Percentiles rank a stretch among this genome's conserved stretches.
Evolutionary conservation across 2,888 invertebrate genomes (phyloP).

Genomic region (Scaptomyza polygonia): DNA sequence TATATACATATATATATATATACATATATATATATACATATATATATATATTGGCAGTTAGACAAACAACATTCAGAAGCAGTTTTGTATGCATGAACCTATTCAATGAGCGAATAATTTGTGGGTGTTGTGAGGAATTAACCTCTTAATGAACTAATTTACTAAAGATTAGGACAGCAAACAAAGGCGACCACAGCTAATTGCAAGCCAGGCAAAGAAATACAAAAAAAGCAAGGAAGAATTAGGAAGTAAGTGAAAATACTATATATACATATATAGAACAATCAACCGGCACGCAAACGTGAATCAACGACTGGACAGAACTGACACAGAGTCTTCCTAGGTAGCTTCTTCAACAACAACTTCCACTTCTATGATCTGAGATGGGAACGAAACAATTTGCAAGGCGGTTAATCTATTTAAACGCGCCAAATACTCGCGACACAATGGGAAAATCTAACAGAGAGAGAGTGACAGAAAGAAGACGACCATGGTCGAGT

Average conservation of each 20-base stretch:
- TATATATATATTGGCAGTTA: slow-evolving; percentile 7
- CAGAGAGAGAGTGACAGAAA: slow-evolving; percentile 1
- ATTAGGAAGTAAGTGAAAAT: slow-evolving; percentile 25
- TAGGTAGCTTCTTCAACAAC: slow-evolving; percentile 39
- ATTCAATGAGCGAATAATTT: slow-evolving; percentile 61
- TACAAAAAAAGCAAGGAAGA: slow-evolving; percentile 28
- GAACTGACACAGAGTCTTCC: slow-evolving; percentile 7
- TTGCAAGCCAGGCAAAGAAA: slow-evolving; percentile 50
- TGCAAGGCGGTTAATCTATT: slow-evolving; percentile 85
- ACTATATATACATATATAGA: not conserved
- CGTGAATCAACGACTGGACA: slow-evolving; percentile 20
- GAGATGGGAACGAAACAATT: slow-evolving; percentile 79
- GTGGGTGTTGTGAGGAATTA: slow-evolving; percentile 84
- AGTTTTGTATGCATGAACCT: slow-evolving; percentile 10
- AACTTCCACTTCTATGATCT: slow-evolving; percentile 28
- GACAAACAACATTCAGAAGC: not conserved
- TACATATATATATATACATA: not conserved
- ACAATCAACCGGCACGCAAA: slow-evolving; percentile 42
- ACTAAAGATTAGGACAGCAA: slow-evolving; percentile 81
- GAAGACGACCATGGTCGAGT: slow-evolving; percentile 60
- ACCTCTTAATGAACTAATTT: slow-evolving; percentile 85
- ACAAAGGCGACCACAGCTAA: slow-evolving; percentile 68
- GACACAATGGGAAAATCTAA: slow-evolving; percentile 66
- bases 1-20: not conserved
- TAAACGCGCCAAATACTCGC: slow-evolving; percentile 83